A percentile compares a stretch with the other conserved stretches of the same genome.
Evolutionary conservation across 2,797 vertebrate genomes (phyloP).

Genomic region (Synaphobranchus kaupii): DNA sequence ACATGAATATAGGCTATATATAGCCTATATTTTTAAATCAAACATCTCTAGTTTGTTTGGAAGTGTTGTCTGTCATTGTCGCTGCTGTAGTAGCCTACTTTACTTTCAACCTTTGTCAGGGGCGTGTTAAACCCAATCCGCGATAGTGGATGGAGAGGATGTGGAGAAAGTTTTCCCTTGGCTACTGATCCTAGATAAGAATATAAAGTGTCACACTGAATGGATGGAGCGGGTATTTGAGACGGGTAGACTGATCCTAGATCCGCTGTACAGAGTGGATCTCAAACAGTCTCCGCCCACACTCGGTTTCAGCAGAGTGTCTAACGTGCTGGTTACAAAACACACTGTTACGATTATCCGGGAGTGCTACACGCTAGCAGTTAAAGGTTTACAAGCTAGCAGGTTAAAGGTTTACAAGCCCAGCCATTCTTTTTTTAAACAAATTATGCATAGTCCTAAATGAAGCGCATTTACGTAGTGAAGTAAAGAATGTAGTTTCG

Average conservation of each 20-base stretch:
- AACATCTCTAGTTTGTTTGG: not conserved
- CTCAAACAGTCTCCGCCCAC: not conserved
- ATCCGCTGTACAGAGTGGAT: not conserved
- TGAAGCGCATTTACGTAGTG: not conserved
- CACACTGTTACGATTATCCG: not conserved
- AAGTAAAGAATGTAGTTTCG: not conserved
- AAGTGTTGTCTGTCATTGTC: not conserved
- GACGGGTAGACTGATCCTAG: not conserved
- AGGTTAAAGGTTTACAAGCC: not conserved
- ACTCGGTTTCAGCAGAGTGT: not conserved
- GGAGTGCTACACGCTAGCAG: not conserved
- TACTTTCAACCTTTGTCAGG: not conserved
- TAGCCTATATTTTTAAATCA: not conserved
- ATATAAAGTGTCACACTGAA: not conserved
- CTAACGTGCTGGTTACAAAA: slow-evolving; percentile 1
- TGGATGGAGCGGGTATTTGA: not conserved
- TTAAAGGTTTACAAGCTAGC: not conserved
- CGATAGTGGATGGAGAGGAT: not conserved
- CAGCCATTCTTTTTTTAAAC: not conserved
- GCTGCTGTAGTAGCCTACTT: not conserved
- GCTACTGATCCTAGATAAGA: not conserved
- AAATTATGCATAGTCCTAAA: not conserved
- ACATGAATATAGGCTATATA: no score
- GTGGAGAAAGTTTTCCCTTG: not conserved
- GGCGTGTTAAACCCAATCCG: not conserved